phyloP scores from a whole-genome alignment of 2,888 invertebrate species.

The Noctuana brunneofusca region DNA sequence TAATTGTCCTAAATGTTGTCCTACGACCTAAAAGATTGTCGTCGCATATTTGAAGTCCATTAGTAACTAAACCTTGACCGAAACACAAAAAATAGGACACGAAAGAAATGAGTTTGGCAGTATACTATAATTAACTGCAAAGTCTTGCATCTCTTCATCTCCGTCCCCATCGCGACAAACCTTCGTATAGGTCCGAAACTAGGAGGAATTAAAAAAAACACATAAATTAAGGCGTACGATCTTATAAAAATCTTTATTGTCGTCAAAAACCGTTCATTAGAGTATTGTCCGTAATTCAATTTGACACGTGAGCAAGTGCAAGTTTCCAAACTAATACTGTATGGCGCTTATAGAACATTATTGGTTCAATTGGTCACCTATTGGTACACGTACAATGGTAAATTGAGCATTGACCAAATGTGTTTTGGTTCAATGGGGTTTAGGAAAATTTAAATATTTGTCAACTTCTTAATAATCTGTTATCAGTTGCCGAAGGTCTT shows the following conservation, averaged over 20 bases:
- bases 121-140: not conserved
- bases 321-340: slow-evolving; percentile 47
- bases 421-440: not conserved
- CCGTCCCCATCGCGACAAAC: no score
- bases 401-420: slow-evolving; percentile 12
- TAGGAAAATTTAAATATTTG: not conserved
- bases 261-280: not conserved
- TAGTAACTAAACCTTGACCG: no score
- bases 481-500: not conserved
- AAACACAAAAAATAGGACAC: no score
- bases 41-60: no score
- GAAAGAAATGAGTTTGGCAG: not conserved
- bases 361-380: slow-evolving; percentile 54
- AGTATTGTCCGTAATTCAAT: slow-evolving; percentile 34
- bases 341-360: slow-evolving; percentile 49
- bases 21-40: no score
- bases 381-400: not conserved
- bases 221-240: no score
- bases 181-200: no score
- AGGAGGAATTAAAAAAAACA: no score
- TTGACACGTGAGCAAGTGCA: slow-evolving; percentile 40
- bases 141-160: no score
- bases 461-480: not conserved
- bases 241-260: no score
- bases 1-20: no score